phyloP scores from a whole-genome alignment of 2,113 vertebrate species.

The Narcine bancroftii region DNA sequence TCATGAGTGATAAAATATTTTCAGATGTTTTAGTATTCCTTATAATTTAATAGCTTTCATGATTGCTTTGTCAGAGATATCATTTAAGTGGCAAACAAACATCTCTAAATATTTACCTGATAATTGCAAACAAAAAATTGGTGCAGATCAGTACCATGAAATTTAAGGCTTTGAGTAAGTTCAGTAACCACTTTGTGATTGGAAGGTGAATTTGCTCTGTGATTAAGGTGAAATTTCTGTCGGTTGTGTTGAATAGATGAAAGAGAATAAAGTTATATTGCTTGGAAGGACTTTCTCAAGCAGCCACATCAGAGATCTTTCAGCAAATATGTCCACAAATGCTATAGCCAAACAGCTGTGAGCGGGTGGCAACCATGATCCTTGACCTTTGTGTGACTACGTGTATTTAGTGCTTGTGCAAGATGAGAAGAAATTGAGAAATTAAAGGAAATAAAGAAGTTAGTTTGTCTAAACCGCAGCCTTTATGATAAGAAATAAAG shows the following conservation, averaged over 20 bases:
- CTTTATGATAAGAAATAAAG: not conserved
- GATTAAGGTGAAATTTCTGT: conserved; percentile 2
- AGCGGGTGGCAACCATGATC: not conserved
- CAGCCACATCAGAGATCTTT: not conserved
- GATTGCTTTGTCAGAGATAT: not conserved
- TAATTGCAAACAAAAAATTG: not conserved
- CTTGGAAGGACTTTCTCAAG: not conserved
- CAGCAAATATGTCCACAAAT: not conserved
- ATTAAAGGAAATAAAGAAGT: conserved; percentile 26
- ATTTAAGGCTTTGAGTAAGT: not conserved
- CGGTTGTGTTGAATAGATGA: not conserved
- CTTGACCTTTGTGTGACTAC: not conserved
- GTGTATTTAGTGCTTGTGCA: not conserved
- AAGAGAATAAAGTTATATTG: not conserved
- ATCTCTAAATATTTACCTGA: not conserved
- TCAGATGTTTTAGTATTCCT: not conserved
- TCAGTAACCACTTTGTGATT: not conserved
- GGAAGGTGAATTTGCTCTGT: not conserved
- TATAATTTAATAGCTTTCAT: not conserved
- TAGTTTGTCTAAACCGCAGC: not conserved
- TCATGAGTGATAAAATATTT: not conserved
- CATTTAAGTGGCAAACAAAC: not conserved
- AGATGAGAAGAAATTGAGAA: not conserved
- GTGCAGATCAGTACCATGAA: not conserved
- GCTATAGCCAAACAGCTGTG: not conserved